Percentiles rank a stretch among this genome's conserved stretches.
Evolutionary conservation across 2,797 vertebrate species (phyloP).

Genomic region (Nothura maculosa): DNA sequence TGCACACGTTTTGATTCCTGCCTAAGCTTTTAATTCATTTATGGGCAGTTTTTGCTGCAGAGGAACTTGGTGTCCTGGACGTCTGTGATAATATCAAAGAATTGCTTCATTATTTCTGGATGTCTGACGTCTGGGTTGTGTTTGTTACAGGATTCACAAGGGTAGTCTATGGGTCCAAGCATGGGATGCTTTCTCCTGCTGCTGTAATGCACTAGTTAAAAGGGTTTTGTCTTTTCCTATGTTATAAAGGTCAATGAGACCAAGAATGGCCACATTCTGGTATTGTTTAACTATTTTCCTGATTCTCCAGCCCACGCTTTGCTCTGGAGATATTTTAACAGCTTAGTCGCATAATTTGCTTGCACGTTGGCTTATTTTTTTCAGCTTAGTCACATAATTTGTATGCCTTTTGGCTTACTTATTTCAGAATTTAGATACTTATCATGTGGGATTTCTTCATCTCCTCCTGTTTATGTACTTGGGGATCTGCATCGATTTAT

Average conservation of each 20-base stretch:
- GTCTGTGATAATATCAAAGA: neutral
- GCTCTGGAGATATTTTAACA: neutral
- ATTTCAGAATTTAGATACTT: neutral
- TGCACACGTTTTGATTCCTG: neutral
- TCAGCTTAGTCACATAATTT: neutral
- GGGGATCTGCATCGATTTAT: neutral
- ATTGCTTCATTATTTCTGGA: too few relatives aligned
- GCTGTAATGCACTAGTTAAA: neutral
- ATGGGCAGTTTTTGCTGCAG: neutral
- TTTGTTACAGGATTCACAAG: neutral
- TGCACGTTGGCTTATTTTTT: neutral
- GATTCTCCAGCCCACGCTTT: neutral
- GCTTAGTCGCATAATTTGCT: neutral
- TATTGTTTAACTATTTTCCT: neutral
- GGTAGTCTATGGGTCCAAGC: neutral
- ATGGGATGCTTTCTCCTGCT: neutral
- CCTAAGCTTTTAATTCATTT: neutral
- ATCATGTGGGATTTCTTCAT: neutral
- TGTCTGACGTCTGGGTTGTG: neutral
- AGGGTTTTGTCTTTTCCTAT: neutral
- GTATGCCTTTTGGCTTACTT: neutral
- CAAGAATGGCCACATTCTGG: fast-evolving
- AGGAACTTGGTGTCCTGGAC: neutral
- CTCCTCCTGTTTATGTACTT: neutral
- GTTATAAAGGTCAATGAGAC: neutral